Conservation (phyloP, 2,888 invertebrate species). For the Polia nebulosa region DNA sequence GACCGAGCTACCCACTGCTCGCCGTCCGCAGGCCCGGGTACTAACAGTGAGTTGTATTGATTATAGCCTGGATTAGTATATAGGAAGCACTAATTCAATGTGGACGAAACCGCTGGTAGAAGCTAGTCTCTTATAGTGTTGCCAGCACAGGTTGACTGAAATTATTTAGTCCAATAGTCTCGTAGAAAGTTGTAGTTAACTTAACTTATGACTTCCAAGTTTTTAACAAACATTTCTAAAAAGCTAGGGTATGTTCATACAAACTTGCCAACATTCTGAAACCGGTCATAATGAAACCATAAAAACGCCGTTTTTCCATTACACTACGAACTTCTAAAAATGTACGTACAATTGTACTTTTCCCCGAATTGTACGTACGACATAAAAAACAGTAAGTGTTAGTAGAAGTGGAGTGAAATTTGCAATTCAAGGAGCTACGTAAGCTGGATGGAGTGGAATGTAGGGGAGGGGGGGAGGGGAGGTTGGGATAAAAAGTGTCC, state of each 20-base stretch:
- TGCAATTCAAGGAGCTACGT: conserved; percentile 80
- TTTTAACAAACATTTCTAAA: neutral
- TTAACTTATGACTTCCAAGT: neutral
- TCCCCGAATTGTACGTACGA: conserved; percentile 44
- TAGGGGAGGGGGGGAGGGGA: neutral
- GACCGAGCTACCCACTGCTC: too few species aligned
- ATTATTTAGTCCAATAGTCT: neutral
- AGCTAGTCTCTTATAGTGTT: too few species aligned
- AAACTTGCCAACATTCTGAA: neutral
- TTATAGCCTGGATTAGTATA: too few species aligned
- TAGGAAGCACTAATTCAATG: too few species aligned
- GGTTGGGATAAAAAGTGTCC: conserved; percentile 66
- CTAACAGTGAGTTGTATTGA: too few species aligned
- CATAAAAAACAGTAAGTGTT: conserved; percentile 66
- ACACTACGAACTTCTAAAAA: conserved; percentile 12
- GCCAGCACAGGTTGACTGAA: too few species aligned
- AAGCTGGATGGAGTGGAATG: conserved; percentile 63
- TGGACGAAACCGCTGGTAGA: too few species aligned
- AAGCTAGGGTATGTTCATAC: neutral
- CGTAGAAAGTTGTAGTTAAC: neutral
- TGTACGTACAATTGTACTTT: conserved; percentile 25
- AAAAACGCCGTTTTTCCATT: conserved; percentile 9
- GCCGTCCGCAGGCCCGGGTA: too few species aligned
- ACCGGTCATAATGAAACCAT: neutral
- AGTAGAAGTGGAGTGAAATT: conserved; percentile 73